A percentile compares a stretch with the other conserved stretches of the same genome.
Evolutionary conservation across 37 sponge, comb jelly and placozoan genomes (phyloP).

Genomic region (Beroe forskalii): DNA sequence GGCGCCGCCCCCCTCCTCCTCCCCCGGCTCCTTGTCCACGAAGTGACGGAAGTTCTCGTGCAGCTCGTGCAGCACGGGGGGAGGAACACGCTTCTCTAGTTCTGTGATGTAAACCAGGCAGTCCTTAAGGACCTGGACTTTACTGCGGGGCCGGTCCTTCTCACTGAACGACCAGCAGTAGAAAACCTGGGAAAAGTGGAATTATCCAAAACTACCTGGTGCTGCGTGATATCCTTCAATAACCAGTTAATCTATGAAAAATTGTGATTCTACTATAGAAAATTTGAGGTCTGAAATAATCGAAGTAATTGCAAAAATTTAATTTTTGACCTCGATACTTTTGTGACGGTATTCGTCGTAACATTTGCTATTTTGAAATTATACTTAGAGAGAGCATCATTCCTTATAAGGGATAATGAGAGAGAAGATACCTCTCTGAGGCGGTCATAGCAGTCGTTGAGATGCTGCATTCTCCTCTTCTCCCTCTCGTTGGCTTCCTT

Average conservation of each 20-base stretch:
- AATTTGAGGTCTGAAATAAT: too few species aligned
- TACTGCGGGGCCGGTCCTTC: not conserved
- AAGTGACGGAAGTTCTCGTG: not conserved
- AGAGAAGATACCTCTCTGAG: constrained; percentile 56
- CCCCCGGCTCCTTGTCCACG: not conserved
- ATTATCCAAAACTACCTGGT: too few species aligned
- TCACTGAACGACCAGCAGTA: not conserved
- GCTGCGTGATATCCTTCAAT: too few species aligned
- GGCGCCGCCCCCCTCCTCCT: too few species aligned
- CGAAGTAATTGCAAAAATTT: too few species aligned
- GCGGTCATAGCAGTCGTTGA: not conserved
- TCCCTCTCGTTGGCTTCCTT: constrained; percentile 46
- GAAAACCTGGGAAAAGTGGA: constrained; percentile 18
- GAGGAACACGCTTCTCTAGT: constrained; percentile 10
- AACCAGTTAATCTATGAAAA: too few species aligned
- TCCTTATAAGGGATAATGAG: too few species aligned
- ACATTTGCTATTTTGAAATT: too few species aligned
- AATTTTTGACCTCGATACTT: too few species aligned
- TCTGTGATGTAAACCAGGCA: not conserved
- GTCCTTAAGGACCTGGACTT: constrained; percentile 55
- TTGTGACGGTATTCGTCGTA: too few species aligned
- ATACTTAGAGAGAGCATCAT: too few species aligned
- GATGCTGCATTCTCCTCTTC: constrained; percentile 23
- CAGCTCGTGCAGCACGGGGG: not conserved
- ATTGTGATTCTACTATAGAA: too few species aligned